A percentile compares a stretch with the other conserved stretches of the same genome.
Conservation (phyloP, 2,113 vertebrate species). For the Halcyon malimbica region DNA sequence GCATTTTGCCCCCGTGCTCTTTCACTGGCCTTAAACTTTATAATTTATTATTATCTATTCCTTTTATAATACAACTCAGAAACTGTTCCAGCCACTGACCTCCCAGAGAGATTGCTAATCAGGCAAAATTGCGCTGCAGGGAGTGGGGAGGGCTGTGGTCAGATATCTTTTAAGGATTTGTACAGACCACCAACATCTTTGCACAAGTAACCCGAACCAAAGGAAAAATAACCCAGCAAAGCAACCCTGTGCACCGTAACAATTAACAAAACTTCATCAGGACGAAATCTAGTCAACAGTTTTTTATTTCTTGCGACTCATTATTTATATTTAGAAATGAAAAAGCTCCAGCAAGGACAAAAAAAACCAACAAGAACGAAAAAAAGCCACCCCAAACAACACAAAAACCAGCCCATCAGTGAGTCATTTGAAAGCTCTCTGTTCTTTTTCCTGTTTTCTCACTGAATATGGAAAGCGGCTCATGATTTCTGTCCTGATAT, state of each 20-base stretch:
- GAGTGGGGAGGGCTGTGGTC: neutral
- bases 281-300: neutral
- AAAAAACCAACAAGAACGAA: neutral
- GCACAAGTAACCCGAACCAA: constrained; percentile 16
- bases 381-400: neutral
- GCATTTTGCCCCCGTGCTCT: neutral
- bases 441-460: constrained; percentile 64
- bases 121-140: neutral
- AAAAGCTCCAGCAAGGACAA: constrained; percentile 1
- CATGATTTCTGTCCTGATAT: constrained; percentile 16
- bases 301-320: neutral
- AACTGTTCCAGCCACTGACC: neutral
- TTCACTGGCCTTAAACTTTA: neutral
- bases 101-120: constrained; percentile 17
- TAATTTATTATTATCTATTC: neutral
- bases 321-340: constrained; percentile 44
- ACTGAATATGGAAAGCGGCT: constrained; percentile 27
- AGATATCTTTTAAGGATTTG: neutral
- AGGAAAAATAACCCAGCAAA: constrained; percentile 11
- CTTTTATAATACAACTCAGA: neutral
- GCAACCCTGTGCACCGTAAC: neutral
- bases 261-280: neutral
- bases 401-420: neutral
- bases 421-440: neutral
- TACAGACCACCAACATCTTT: constrained; percentile 44